Base-by-base conservation (phyloP, 2,113 vertebrate genomes). In the Corythaeola cristata region DNA sequence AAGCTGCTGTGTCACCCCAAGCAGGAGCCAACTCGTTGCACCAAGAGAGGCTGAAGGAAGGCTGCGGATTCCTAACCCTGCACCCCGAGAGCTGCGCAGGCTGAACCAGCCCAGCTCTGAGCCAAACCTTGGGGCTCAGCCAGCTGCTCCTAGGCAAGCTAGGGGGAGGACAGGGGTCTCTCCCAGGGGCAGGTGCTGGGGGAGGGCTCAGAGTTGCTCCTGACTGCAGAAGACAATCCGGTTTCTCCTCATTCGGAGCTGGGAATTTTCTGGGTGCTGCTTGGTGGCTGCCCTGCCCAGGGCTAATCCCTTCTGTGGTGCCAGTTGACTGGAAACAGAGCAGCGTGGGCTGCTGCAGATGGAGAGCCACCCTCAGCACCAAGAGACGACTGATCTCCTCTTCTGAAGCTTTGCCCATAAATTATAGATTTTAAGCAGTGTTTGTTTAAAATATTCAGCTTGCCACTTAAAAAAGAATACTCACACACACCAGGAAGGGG, bases 371-470 rank as follows among this genome's bases (percentile, higher is more conserved):
- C 74, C 83, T 88, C 41, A 13, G 81, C 95, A 95, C 74, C 37
- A 8, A 50, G 62, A 87, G 55, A 82, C 0, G 28, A 94, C 94
- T 95, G 94, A 96, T 93, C 96, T 97, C 76, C 73, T 90, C 96
- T 85, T 96, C 94, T 96, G 95, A 97, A 96, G 97, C 66, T 63
- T 24, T 27, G 58, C 58, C 97, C 77, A 96, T 97, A 88, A 97
- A 96, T 97, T 97, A 97, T 97, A 97, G 84, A 97, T 97, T 96
- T 97, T 92, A 97, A 97, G 96, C 94, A 32, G 78, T 95, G 92
- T 97, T 96, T 95, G 89, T 93, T 96, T 97, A 92, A 97, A 96
- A 97, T 97, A 97, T 96, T 97, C 97, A 97, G 89, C 77, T 85
- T 79, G 74, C 94, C 97, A 92, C 92, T 96, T 95, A 59, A 95